A percentile compares a stretch with the other conserved stretches of the same genome.
These are phyloP conservation scores for Phalangium opilio DNA, from an alignment of 2,888 invertebrate species.

Conservation along the genomic window DNA sequence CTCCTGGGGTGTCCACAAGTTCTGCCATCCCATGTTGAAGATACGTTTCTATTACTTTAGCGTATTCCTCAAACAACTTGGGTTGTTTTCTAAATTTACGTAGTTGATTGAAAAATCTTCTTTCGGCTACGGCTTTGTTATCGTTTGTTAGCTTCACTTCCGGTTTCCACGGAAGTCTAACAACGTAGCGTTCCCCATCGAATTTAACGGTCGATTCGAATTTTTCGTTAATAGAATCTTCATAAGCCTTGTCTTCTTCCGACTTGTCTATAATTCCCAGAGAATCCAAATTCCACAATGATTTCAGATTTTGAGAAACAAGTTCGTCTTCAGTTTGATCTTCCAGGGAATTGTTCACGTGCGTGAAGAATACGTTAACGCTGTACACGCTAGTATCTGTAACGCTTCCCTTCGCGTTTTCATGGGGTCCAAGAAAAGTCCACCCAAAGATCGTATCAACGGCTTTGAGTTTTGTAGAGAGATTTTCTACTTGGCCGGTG, in stretches of 20 bases:
- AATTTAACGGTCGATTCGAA: too few relatives aligned
- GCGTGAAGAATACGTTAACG: too few relatives aligned
- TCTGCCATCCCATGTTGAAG: too few relatives aligned
- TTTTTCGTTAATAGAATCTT: too few relatives aligned
- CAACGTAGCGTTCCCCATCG: too few relatives aligned
- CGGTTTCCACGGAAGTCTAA: too few relatives aligned
- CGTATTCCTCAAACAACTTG: background rate
- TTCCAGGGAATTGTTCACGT: too few relatives aligned
- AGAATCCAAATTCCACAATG: constrained; percentile 1
- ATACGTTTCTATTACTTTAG: background rate
- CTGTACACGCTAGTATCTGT: too few relatives aligned
- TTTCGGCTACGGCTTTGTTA: constrained; percentile 1
- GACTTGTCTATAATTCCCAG: background rate
- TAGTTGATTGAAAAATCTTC: background rate
- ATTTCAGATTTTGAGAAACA: background rate
- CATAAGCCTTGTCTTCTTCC: too few relatives aligned
- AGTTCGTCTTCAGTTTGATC: too few relatives aligned
- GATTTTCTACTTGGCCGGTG: background rate
- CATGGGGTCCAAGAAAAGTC: background rate
- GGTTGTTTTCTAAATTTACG: background rate
- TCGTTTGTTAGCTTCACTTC: too few relatives aligned
- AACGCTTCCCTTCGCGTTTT: background rate
- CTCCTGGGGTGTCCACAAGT: background rate
- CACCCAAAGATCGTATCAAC: background rate
- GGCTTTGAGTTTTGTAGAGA: background rate